Base-by-base conservation (phyloP, 1,140 invertebrate species). In the Harpegnathos saltator region DNA sequence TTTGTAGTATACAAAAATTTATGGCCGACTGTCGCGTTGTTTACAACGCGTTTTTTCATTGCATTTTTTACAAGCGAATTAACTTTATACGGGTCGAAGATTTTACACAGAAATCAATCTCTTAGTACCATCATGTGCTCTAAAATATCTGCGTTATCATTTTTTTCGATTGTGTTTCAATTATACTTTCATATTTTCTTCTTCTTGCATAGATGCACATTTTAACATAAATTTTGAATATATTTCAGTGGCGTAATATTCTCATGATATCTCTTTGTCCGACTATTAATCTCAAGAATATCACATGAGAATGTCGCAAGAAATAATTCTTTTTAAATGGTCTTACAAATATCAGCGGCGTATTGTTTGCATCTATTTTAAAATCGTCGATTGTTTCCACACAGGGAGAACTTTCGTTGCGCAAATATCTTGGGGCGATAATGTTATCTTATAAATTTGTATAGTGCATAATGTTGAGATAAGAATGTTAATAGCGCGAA, bases 41-140 rank as follows among this genome's bases (percentile, higher is more conserved):
- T 12, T 38, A 48, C 15, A 15, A 52, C 2, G 26, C 11, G 54
- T 14, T 84, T 59, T n/a, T 75, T 74, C 29, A 83, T 82, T 63
- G 87, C 15, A 52, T 82, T 88, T 88, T 88, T 48, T 88, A 88
- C 66, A 14, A 63, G 15, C 59, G 50, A 17, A 59, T 62, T 48
- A 54, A 61, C 44, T 83, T 86, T 84, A n/a, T n/a, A 71, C 12
- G n/a, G 1, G 29, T 72, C 14, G 1, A 14, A 71, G 68, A 72
- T 82, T 63, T 24, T 44, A 48, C 11, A 48, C 17, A 3, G 3
- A 80, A 19, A 29, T 33, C 1, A 19, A 73, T 14, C 44, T 71
- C 73, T 69, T 62, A 26, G 48, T 56, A 52, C 15, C 19, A 29
- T 62, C 11, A 50, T 33, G 11, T 22, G 54, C 81, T 85, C 62